A percentile compares a stretch with the other conserved stretches of the same genome.
phyloP scores from a whole-genome alignment of 2,888 invertebrate genomes.

The Mesorhabditis sp. region DNA sequence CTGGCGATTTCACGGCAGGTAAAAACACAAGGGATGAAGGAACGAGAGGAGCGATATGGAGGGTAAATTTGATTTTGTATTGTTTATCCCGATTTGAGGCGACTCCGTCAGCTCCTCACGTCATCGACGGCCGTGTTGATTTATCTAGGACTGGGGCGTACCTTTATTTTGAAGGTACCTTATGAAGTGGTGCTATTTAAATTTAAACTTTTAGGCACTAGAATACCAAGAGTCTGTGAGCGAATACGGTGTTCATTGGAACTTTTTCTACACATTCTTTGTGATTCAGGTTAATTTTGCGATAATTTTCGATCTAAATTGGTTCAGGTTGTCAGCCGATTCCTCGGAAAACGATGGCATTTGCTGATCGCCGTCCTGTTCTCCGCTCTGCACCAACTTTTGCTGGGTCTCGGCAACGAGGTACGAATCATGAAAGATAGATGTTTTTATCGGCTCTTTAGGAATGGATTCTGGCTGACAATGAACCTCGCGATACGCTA shows the following conservation, averaged over 20 bases:
- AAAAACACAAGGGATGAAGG: constrained; percentile 22
- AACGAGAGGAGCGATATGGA: constrained; percentile 10
- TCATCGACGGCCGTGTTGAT: constrained; percentile 57
- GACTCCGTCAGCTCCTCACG: constrained; percentile 17
- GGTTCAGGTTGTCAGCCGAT: constrained; percentile 19
- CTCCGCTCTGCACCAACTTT: constrained; percentile 12
- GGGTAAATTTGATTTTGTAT: constrained; percentile 11
- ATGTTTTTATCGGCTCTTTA: constrained; percentile 14
- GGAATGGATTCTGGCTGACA: constrained; percentile 31
- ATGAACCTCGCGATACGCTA: constrained; percentile 58
- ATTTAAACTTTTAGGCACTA: constrained; percentile 52
- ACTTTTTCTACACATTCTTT: constrained; percentile 91
- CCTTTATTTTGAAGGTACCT: constrained; percentile 60
- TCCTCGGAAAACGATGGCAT: constrained; percentile 25
- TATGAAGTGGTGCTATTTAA: too few relatives aligned
- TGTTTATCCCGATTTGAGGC: constrained; percentile 15
- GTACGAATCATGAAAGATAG: background rate
- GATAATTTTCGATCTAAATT: background rate
- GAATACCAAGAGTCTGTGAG: constrained; percentile 82
- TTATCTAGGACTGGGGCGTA: constrained; percentile 61
- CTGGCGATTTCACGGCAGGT: constrained; percentile 66
- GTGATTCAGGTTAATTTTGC: constrained; percentile 69
- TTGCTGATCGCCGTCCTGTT: constrained; percentile 17
- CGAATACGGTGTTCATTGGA: constrained; percentile 96
- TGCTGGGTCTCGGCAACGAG: constrained; percentile 6